These are phyloP conservation scores for Monochamus saltuarius DNA, from an alignment of 1,140 invertebrate genomes.

Conservation along the genomic window DNA sequence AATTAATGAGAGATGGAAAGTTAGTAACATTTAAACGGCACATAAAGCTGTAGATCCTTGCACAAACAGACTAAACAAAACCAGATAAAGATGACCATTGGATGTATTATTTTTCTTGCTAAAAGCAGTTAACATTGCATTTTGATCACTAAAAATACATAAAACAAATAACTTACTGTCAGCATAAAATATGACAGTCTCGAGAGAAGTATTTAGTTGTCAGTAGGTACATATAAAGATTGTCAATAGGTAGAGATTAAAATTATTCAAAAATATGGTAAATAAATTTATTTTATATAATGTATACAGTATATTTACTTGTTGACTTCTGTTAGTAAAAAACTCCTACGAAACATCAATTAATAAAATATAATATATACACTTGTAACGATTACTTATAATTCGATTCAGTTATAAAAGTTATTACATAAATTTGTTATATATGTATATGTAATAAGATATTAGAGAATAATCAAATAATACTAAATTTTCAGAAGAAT, in stretches of 20 bases:
- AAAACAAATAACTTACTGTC: too few relatives aligned
- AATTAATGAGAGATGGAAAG: slow-evolving; percentile 9
- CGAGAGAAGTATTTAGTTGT: too few relatives aligned
- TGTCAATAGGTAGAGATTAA: neutral
- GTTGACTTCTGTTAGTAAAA: slow-evolving; percentile 8
- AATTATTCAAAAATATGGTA: slow-evolving; percentile 6
- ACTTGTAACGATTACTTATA: neutral
- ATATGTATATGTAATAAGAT: too few relatives aligned
- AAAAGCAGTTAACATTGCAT: too few relatives aligned
- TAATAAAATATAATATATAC: slow-evolving; percentile 1
- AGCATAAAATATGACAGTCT: too few relatives aligned
- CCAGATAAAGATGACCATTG: too few relatives aligned
- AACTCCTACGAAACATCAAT: slow-evolving; percentile 7
- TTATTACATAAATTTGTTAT: too few relatives aligned
- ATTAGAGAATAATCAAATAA: neutral
- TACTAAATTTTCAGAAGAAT: neutral
- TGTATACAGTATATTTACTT: slow-evolving; percentile 10
- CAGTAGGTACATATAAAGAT: neutral
- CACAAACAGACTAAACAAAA: neutral
- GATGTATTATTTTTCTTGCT: too few relatives aligned
- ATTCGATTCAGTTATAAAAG: too few relatives aligned
- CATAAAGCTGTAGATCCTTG: neutral
- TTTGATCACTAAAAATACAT: too few relatives aligned
- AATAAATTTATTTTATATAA: slow-evolving; percentile 12
- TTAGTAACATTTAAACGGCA: neutral